Percentiles rank a stretch among this genome's conserved stretches.
These are phyloP conservation scores for Gasterosteus nipponicus DNA, from an alignment of 2,113 vertebrate species.

Conservation along the genomic window DNA sequence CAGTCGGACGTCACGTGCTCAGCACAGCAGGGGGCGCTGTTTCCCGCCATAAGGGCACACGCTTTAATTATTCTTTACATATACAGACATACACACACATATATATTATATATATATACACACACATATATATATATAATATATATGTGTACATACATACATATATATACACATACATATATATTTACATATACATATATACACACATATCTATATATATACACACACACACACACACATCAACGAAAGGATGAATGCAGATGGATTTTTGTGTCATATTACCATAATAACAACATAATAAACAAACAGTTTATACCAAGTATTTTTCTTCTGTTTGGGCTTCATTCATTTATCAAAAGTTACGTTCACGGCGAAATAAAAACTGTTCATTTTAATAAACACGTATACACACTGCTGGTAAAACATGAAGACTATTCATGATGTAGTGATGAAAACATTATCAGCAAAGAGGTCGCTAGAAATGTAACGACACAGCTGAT, in stretches of 20 bases:
- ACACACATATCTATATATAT: not conserved
- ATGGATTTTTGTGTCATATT: not conserved
- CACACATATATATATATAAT: no score
- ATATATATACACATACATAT: no score
- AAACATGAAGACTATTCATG: not conserved
- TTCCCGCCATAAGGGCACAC: not conserved
- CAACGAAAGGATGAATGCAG: not conserved
- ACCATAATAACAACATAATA: not conserved
- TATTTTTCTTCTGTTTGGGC: not conserved
- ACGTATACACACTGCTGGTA: not conserved
- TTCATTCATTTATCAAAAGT: not conserved
- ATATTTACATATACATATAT: not conserved
- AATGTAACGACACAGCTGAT: not conserved
- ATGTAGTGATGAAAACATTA: constrained; percentile 16
- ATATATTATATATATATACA: no score
- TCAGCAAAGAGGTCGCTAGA: not conserved
- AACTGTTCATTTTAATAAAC: constrained; percentile 4
- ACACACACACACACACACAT: not conserved
- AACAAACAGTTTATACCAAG: not conserved
- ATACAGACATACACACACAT: no score
- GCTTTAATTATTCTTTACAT: not conserved
- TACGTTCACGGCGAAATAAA: not conserved
- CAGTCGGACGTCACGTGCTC: not conserved
- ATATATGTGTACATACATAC: not conserved
- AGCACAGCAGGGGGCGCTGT: constrained; percentile 16